These are phyloP conservation scores for Drosophila miranda DNA, from an alignment of 1,140 invertebrate species.

Conservation along the genomic window DNA sequence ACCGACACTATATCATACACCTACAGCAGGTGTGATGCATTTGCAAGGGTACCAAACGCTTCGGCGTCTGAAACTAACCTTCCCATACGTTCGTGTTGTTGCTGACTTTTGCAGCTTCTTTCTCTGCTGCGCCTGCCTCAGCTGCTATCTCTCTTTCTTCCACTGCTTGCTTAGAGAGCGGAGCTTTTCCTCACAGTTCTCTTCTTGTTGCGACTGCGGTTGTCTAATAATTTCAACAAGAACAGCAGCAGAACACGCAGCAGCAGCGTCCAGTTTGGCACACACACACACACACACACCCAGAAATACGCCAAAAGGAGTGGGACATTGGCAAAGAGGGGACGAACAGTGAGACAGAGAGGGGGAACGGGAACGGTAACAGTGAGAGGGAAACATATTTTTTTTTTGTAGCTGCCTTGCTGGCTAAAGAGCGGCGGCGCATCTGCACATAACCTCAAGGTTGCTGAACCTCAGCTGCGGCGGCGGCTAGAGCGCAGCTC, in stretches of 20 bases:
- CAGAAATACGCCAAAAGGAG: constrained; percentile 22
- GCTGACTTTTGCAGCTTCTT: constrained; percentile 65
- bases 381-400: constrained; percentile 28
- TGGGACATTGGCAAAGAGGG: no score
- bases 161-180: neutral
- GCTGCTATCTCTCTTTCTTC: neutral
- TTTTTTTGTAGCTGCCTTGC: constrained; percentile 30
- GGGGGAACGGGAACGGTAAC: no score
- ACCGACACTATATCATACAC: no score
- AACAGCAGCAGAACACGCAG: constrained; percentile 36
- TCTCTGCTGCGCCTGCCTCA: constrained; percentile 5
- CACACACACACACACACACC: constrained; percentile 30
- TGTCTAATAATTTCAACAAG: constrained; percentile 34
- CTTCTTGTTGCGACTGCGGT: constrained; percentile 39
- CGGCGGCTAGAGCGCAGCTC: neutral
- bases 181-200: constrained; percentile 25
- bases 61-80: no score
- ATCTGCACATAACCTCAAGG: constrained; percentile 58
- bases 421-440: neutral
- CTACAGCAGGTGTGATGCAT: no score
- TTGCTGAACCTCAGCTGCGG: constrained; percentile 56
- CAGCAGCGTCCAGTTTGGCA: constrained; percentile 51
- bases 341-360: no score
- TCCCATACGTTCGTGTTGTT: constrained; percentile 21
- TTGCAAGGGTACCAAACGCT: no score